A percentile compares a stretch with the other conserved stretches of the same genome.
Conservation (phyloP, 2,888 invertebrate species). For the Lithosia quadra region DNA sequence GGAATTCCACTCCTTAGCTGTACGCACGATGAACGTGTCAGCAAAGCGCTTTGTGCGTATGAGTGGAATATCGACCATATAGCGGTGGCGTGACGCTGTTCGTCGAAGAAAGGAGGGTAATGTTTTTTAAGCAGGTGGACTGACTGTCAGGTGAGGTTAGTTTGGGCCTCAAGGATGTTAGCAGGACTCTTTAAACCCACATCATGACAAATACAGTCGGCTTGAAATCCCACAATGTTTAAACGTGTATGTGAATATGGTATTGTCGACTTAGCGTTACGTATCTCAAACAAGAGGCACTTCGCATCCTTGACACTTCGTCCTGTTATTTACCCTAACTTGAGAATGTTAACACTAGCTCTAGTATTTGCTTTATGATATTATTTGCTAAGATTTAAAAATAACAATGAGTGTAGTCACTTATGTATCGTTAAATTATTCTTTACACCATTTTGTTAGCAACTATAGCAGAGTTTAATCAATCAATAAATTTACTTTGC, state of each 20-base stretch:
- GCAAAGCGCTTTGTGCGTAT: too few relatives aligned
- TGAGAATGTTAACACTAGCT: not conserved
- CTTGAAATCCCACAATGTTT: not conserved
- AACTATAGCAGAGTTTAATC: too few relatives aligned
- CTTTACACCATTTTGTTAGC: not conserved
- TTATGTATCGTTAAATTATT: too few relatives aligned
- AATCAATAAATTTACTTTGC: too few relatives aligned
- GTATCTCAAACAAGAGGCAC: not conserved
- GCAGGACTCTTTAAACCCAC: not conserved
- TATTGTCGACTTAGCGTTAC: not conserved
- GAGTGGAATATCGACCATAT: too few relatives aligned
- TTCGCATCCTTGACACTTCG: not conserved
- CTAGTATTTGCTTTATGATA: not conserved
- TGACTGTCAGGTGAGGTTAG: too few relatives aligned
- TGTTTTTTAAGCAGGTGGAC: too few relatives aligned
- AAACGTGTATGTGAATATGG: not conserved
- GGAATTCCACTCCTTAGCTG: too few relatives aligned
- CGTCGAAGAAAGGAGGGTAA: too few relatives aligned
- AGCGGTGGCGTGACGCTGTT: too few relatives aligned
- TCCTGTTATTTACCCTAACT: not conserved
- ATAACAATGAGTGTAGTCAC: not conserved
- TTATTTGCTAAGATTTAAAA: not conserved
- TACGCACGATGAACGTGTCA: too few relatives aligned
- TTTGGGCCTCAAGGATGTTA: too few relatives aligned
- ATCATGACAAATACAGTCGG: not conserved